Evolutionary conservation across 2,113 vertebrate genomes (phyloP).

Genomic region (Euleptes europaea): DNA sequence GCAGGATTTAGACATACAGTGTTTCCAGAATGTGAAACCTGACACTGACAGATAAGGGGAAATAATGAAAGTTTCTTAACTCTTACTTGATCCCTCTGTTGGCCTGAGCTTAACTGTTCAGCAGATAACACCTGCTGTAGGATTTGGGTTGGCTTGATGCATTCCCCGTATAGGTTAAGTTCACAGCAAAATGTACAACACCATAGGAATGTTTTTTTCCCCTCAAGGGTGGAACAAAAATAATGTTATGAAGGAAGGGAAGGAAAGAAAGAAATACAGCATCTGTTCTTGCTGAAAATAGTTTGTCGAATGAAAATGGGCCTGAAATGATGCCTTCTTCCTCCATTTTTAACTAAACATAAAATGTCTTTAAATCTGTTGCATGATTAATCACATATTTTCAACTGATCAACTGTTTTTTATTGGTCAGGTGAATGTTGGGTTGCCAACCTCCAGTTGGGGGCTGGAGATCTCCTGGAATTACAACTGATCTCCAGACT

Average conservation of each 20-base stretch:
- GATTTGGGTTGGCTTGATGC: conserved; percentile 17
- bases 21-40: conserved; percentile 39
- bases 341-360: not conserved
- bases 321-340: not conserved
- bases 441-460: too few relatives aligned
- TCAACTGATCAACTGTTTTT: not conserved
- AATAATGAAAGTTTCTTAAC: conserved; percentile 39
- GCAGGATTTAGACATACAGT: conserved; percentile 7
- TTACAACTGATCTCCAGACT: too few relatives aligned
- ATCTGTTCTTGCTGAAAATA: not conserved
- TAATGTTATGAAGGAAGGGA: not conserved
- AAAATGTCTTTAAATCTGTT: not conserved
- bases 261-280: not conserved
- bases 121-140: conserved; percentile 16
- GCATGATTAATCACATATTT: not conserved
- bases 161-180: conserved; percentile 40
- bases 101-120: conserved; percentile 19
- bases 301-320: not conserved
- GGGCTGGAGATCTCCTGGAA: too few relatives aligned
- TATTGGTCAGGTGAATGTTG: too few relatives aligned
- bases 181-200: conserved; percentile 27
- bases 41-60: conserved; percentile 38
- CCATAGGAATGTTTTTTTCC: not conserved
- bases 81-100: conserved; percentile 31
- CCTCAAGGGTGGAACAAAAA: conserved; percentile 26